Evolutionary conservation across 2,888 invertebrate genomes (phyloP).

Genomic region (Diogma glabrata): DNA sequence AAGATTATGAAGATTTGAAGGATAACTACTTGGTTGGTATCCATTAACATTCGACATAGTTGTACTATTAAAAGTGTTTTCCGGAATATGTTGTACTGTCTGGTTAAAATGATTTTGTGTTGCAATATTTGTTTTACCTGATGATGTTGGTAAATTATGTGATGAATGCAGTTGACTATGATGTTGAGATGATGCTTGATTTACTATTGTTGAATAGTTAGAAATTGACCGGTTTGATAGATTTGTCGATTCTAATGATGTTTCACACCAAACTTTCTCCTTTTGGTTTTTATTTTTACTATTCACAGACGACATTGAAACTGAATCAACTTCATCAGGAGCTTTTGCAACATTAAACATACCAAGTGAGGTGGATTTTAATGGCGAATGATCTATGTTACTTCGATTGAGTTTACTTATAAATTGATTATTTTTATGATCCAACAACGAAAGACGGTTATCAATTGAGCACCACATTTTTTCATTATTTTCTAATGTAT

Average conservation of each 20-base stretch:
- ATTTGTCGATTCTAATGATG: constrained; percentile 34
- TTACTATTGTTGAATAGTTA: too few relatives aligned
- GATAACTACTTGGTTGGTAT: background rate
- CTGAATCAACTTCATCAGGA: constrained; percentile 26
- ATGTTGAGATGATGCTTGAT: too few relatives aligned
- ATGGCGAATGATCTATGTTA: constrained; percentile 12
- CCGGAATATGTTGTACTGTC: too few relatives aligned
- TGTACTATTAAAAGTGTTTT: too few relatives aligned
- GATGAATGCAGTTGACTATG: too few relatives aligned
- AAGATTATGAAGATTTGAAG: too few relatives aligned
- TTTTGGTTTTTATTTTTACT: constrained; percentile 30
- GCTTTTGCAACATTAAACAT: too few relatives aligned
- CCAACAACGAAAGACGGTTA: constrained; percentile 14
- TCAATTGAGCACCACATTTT: constrained; percentile 19
- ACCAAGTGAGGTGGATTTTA: constrained; percentile 20
- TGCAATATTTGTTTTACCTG: too few relatives aligned
- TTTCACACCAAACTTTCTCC: constrained; percentile 35
- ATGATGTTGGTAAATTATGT: too few relatives aligned
- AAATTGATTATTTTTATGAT: constrained; percentile 12
- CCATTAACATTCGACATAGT: too few relatives aligned
- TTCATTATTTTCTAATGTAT: constrained; percentile 18
- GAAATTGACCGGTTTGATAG: too few relatives aligned
- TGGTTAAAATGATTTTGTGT: constrained; percentile 3
- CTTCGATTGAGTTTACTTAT: background rate
- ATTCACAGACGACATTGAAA: constrained; percentile 30